Evolutionary conservation across 2,113 vertebrate species (phyloP).

Genomic region (Chaetura pelagica): DNA sequence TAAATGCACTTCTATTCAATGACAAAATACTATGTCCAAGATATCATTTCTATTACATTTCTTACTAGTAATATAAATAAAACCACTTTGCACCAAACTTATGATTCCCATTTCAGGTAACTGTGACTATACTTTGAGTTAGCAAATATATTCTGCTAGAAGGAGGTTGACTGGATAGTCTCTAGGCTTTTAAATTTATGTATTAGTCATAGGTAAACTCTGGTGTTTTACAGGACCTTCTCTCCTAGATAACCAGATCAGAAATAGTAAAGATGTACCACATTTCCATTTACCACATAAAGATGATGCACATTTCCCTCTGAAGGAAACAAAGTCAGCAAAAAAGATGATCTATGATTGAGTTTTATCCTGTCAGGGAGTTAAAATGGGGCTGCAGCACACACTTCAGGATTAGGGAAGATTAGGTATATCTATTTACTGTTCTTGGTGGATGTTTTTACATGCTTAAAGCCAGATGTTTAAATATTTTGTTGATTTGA

Average conservation of each 20-base stretch:
- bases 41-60: not conserved
- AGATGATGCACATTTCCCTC: rapidly evolving
- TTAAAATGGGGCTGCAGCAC: not conserved
- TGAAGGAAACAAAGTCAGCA: not conserved
- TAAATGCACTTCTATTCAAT: not conserved
- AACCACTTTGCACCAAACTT: not conserved
- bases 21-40: not conserved
- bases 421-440: not conserved
- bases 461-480: not conserved
- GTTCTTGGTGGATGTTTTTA: not conserved
- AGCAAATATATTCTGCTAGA: not conserved
- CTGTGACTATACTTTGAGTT: not conserved
- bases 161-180: not conserved
- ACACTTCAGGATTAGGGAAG: not conserved
- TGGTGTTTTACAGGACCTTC: not conserved
- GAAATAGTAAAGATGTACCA: not conserved
- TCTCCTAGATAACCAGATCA: not conserved
- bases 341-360: not conserved
- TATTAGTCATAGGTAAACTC: not conserved
- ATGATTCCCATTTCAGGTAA: not conserved
- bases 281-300: not conserved
- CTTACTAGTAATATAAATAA: not conserved
- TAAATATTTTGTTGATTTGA: not conserved
- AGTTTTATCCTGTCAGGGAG: not conserved
- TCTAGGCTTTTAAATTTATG: not conserved